Evolutionary conservation across 2,113 vertebrate genomes (phyloP), one percentile per base, ranked within the genome.

Genomic region (Sus scrofa): DNA sequence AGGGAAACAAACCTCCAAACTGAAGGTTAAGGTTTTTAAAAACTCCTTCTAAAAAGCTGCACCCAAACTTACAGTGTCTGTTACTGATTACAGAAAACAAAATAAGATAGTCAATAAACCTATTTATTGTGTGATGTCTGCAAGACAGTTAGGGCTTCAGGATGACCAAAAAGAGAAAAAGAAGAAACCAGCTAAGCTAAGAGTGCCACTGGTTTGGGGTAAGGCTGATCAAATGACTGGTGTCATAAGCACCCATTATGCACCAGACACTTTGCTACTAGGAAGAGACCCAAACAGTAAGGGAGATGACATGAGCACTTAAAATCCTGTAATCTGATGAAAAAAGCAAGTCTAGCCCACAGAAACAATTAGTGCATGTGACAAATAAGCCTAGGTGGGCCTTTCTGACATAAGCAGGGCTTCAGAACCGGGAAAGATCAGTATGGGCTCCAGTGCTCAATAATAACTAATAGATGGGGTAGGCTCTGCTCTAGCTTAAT

Each of bases 71-170:
- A 86, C 0, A 94, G 24, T 24, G 30, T 71, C 54, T 79, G 19
- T 62, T 70, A 92, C 1, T 85, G 86, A 81, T 83, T 87, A 65
- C 0, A 95, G 60, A 82, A 78, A 93, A 37, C 7, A 92, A 96
- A 90, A 34, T n/a, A 73, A 73, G 27, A 50, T 88, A 73, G 70
- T 65, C 19, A 83, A 78, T 74, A 67, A 94, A 15, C 26, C 32
- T 78, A 81, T 16, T 30, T 78, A 81, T 16, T 30, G 54, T 30
- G 18, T 30, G 18, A 6, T 91, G 44, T 58, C 54, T 81, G n/a
- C 11, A 92, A 77, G 79, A 37, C 34, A 82, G 39, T 24, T 34
- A 68, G 52, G 68, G 54, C 60, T 90, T 71, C 14, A 54, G 70
- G 37, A 32, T 79, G 22, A 71, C 63, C 6, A 96, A 58, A 86